Percentiles rank a stretch among this genome's conserved stretches.
phyloP scores from a whole-genome alignment of 2,797 vertebrate genomes.

The Streptopelia turtur region DNA sequence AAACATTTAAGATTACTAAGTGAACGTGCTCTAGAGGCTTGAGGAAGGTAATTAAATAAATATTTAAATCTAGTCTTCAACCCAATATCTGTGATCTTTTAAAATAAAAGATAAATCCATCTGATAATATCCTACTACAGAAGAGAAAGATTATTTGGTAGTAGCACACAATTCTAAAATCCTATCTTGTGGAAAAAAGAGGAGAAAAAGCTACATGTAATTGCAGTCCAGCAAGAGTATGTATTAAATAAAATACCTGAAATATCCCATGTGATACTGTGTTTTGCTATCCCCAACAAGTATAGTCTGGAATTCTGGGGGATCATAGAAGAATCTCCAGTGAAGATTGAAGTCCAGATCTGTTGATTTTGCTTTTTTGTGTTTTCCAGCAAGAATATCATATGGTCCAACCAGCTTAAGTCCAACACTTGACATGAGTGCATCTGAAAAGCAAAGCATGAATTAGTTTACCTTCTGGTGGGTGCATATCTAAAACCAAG shows the following conservation, averaged over 20 bases:
- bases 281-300: conserved; percentile 83
- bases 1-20: neutral
- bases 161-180: neutral
- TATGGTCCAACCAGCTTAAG: conserved; percentile 92
- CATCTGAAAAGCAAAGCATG: conserved; percentile 79
- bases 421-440: conserved; percentile 84
- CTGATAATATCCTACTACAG: neutral
- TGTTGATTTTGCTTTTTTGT: conserved; percentile 78
- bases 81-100: neutral
- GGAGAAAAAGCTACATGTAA: neutral
- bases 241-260: conserved; percentile 82
- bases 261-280: conserved; percentile 94
- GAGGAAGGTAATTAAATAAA: neutral
- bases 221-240: neutral
- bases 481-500: neutral
- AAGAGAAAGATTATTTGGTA: neutral
- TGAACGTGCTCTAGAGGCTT: neutral
- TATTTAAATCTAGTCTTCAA: neutral
- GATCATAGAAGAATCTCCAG: conserved; percentile 96
- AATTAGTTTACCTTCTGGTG: neutral
- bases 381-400: conserved; percentile 90
- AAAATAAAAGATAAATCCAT: neutral
- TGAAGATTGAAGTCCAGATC: conserved; percentile 89
- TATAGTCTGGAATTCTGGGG: conserved; percentile 95
- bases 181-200: neutral